Evolutionary conservation across 1,140 invertebrate species (phyloP).

Genomic region (Pogonomyrmex barbatus): DNA sequence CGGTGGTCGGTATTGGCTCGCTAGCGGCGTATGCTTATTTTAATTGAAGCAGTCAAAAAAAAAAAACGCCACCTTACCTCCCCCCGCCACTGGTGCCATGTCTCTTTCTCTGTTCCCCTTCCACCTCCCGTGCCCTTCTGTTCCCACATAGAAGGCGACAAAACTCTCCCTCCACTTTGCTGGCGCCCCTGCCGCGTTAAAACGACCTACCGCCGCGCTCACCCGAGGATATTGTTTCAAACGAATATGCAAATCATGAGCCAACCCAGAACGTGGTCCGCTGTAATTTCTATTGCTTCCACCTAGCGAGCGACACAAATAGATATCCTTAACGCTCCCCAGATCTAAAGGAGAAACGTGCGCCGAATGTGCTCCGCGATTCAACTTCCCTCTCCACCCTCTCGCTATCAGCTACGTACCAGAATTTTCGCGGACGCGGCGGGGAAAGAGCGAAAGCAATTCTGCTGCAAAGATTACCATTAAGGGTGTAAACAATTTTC

Average conservation of each 20-base stretch:
- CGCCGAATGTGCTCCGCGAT: slow-evolving; percentile 75
- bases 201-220: slow-evolving; percentile 80
- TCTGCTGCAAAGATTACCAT: slow-evolving; percentile 65
- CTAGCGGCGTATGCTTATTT: slow-evolving; percentile 85
- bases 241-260: slow-evolving; percentile 86
- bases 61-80: slow-evolving; percentile 72
- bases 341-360: slow-evolving; percentile 82
- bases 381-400: not conserved
- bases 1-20: slow-evolving; percentile 75
- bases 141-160: slow-evolving; percentile 43
- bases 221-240: slow-evolving; percentile 85
- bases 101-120: slow-evolving; percentile 38
- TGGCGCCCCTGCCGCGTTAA: slow-evolving; percentile 72
- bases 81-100: slow-evolving; percentile 30
- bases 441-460: slow-evolving; percentile 53
- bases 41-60: slow-evolving; percentile 84
- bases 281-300: slow-evolving; percentile 82
- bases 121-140: not conserved
- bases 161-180: slow-evolving; percentile 71
- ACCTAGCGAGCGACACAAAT: slow-evolving; percentile 78
- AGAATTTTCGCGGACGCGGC: slow-evolving; percentile 57
- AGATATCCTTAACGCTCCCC: slow-evolving; percentile 82
- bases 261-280: slow-evolving; percentile 75
- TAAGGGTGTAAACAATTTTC: slow-evolving; percentile 74
- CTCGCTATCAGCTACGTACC: slow-evolving; percentile 46